phyloP scores from a whole-genome alignment of 37 sponge, comb jelly and placozoan genomes.

The Chondrilla cf. caribensis region DNA sequence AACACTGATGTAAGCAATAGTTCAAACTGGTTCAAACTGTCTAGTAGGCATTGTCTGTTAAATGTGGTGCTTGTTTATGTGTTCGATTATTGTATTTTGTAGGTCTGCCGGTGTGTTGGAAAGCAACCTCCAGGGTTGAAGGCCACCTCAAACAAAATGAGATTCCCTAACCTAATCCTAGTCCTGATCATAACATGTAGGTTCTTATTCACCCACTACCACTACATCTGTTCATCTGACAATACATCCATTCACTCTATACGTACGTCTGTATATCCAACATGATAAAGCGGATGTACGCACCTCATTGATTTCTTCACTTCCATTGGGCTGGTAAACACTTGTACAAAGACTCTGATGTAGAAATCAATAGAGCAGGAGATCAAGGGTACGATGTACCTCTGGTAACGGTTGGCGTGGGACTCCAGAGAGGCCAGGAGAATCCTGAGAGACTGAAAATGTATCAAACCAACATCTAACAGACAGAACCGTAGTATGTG shows the following conservation, averaged over 20 bases:
- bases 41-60: no score
- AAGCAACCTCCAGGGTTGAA: no score
- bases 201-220: no score
- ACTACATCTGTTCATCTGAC: no score
- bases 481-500: no score
- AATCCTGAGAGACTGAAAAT: conserved; percentile 74
- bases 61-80: no score
- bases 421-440: conserved; percentile 67
- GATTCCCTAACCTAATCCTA: neutral
- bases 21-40: no score
- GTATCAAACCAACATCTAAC: neutral
- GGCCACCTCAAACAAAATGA: no score
- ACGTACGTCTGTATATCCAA: neutral
- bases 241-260: neutral
- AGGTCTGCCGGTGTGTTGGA: no score
- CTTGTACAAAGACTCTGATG: conserved; percentile 77
- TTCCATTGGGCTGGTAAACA: conserved; percentile 62
- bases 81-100: no score
- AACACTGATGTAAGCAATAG: no score
- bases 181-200: neutral
- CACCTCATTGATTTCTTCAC: conserved; percentile 72
- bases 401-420: conserved; percentile 83
- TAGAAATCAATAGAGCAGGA: conserved; percentile 88
- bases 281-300: neutral
- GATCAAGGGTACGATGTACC: conserved; percentile 85